Base-by-base conservation (phyloP, 92 coral and sea anemone genomes). In the Pocillopora meandrina region DNA sequence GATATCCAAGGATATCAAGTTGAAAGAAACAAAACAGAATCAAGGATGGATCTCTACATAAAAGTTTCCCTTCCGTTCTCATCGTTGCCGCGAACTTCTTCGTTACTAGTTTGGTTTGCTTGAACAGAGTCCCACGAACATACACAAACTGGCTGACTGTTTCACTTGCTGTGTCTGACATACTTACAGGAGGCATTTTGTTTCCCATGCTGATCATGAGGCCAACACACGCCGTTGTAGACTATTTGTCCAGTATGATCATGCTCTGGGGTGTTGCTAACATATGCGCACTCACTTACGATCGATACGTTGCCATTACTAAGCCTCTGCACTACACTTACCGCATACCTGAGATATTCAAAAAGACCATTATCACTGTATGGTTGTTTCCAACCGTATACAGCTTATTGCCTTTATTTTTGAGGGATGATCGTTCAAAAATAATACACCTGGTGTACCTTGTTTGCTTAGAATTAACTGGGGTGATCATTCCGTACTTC, bases 121-220 rank as follows among this genome's bases (percentile, higher is more conserved):
- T 85, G 23, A 88, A 93, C 61, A 90, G 88, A 76, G 86, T 49
- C 34, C 82, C 85, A 12, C 79, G 90, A 58, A 90, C 93, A 6
- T 85, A 76, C 58, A 93, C 96, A 8, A 93, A 93, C 69, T 90
- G 93, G 11, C 87, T 92, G 56, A 76, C 90, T 20, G 90, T 91
- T 18, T 92, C 95, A 11, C 87, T 93, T 20, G 96, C 96, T 42
- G 78, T 93, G 33, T 87, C 91, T 10, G 96, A 93, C 72, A 85
- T 93, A 21, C 72, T 93, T 1, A 92, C 88, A 1, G 96, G 96
- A 13, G 93, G 90, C 9, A 64, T 90, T 10, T 36, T 90, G 13
- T 81, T 93, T 36, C 96, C 96, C 8, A 62, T 87, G 26, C 75
- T 85, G 15, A 70, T 90, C 80, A 87, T 84, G 11, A 62, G 82